Evolutionary conservation across 2,113 vertebrate species (phyloP).

Genomic region (Girardinichthys multiradiatus): DNA sequence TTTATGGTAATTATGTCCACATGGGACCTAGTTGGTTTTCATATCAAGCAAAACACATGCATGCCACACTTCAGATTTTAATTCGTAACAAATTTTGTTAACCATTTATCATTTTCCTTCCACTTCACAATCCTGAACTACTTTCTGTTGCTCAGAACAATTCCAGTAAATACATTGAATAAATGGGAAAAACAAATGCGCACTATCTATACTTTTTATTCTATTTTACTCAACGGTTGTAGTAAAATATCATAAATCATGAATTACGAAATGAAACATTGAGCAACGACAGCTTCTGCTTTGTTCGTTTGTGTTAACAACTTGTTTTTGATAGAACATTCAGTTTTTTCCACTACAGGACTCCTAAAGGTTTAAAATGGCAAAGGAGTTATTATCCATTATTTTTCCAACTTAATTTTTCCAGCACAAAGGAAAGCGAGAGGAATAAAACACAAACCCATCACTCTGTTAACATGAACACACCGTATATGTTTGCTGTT

Average conservation of each 20-base stretch:
- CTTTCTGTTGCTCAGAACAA: no score
- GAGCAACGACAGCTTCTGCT: neutral
- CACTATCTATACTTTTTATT: neutral
- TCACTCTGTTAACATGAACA: slow-evolving; percentile 3
- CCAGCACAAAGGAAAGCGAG: neutral
- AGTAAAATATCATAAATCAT: neutral
- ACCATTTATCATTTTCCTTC: no score
- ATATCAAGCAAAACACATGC: no score
- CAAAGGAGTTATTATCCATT: neutral
- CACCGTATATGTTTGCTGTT: slow-evolving; percentile 11
- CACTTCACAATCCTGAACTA: no score
- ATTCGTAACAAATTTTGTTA: no score
- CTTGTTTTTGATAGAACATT: neutral
- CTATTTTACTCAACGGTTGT: neutral
- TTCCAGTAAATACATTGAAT: no score
- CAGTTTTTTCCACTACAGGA: neutral
- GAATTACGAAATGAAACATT: neutral
- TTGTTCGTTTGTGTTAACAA: neutral
- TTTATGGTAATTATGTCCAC: no score
- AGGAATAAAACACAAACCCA: neutral
- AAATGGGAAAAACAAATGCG: neutral
- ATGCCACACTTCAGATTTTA: no score
- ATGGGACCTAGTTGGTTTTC: no score
- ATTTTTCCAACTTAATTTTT: neutral
- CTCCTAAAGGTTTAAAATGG: neutral